These are phyloP conservation scores for Rhynchomys soricoides DNA, from an alignment of 2,113 vertebrate genomes.

Conservation along the genomic window DNA sequence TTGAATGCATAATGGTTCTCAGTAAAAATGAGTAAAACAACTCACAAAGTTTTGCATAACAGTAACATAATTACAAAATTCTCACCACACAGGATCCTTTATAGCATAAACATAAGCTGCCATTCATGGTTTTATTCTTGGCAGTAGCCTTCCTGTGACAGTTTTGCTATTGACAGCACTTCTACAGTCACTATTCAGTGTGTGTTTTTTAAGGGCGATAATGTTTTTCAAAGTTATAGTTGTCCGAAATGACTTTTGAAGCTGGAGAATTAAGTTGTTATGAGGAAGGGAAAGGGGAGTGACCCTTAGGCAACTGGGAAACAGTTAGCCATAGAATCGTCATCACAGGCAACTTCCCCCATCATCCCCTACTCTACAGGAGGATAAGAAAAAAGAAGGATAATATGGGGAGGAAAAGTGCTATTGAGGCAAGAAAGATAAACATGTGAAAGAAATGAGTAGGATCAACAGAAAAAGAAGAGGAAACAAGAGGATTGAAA, in stretches of 20 bases:
- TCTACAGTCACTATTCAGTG: background rate
- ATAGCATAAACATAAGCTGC: background rate
- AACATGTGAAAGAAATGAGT: background rate
- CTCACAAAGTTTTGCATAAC: background rate
- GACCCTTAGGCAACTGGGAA: background rate
- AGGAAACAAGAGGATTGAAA: background rate
- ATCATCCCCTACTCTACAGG: fast-evolving
- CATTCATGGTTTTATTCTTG: background rate
- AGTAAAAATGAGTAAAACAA: background rate
- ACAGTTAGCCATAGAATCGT: too few relatives aligned
- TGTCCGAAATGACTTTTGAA: background rate
- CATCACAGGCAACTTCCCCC: background rate
- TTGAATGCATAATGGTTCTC: background rate
- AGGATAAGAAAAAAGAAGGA: background rate
- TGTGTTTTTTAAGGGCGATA: background rate
- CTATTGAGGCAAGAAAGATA: background rate
- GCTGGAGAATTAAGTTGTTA: background rate
- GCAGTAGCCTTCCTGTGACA: background rate
- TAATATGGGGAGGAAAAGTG: background rate
- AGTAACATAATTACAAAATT: background rate
- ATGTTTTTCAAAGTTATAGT: background rate
- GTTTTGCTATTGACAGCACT: fast-evolving
- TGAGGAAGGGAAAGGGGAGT: too few relatives aligned
- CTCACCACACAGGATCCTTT: background rate
- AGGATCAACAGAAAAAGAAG: background rate